Percentiles rank a stretch among this genome's conserved stretches.
phyloP scores from a whole-genome alignment of 2,888 invertebrate species.

The Branchipolynoe longqiensis region DNA sequence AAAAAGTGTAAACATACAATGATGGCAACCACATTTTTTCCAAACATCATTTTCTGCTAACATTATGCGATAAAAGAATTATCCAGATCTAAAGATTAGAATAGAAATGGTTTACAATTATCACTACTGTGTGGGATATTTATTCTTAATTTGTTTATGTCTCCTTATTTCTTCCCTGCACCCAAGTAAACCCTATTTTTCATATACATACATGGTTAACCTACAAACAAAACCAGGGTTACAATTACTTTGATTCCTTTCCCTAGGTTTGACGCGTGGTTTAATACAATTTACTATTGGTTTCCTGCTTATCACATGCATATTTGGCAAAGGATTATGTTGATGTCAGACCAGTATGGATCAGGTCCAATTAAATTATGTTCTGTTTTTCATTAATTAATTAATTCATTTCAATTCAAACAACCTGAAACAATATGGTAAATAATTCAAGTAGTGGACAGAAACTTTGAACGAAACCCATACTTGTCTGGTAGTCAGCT shows the following conservation, averaged over 20 bases:
- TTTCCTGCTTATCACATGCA: neutral
- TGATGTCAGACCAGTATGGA: constrained; percentile 15
- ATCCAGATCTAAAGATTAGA: no score
- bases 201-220: neutral
- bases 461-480: neutral
- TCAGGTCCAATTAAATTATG: neutral
- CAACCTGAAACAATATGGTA: neutral
- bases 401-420: constrained; percentile 3
- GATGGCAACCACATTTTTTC: no score
- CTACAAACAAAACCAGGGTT: neutral
- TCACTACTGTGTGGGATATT: neutral
- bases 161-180: neutral
- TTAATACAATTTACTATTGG: neutral
- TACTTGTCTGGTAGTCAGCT: constrained; percentile 10
- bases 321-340: neutral
- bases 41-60: no score
- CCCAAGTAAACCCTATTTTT: neutral
- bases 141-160: neutral
- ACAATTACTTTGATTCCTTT: constrained; percentile 1
- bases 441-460: neutral
- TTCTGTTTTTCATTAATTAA: neutral
- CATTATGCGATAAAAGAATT: no score
- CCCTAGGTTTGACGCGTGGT: constrained; percentile 36
- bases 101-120: no score
- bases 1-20: no score